Percentiles rank a stretch among this genome's conserved stretches.
Evolutionary conservation across 2,113 vertebrate species (phyloP).

Genomic region (Lagenorhynchus albirostris): DNA sequence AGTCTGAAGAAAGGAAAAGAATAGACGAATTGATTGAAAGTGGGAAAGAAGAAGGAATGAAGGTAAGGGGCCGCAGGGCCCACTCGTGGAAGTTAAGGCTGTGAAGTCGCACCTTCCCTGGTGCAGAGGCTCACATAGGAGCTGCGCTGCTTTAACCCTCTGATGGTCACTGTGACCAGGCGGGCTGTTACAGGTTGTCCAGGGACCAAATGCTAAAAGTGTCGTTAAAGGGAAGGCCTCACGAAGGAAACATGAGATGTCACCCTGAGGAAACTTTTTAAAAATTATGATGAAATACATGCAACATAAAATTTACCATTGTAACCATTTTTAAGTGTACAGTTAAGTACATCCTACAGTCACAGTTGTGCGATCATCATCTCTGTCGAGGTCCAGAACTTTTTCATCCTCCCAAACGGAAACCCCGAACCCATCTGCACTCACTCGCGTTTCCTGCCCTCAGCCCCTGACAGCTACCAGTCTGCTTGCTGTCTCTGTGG

Average conservation of each 20-base stretch:
- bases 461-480: background rate
- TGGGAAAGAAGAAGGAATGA: conserved; percentile 92
- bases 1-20: conserved; percentile 91
- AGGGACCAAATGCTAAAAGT: background rate
- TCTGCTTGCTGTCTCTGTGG: background rate
- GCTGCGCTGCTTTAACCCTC: fast-evolving
- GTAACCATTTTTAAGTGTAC: background rate
- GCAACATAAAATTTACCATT: no score
- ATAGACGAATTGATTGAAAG: conserved; percentile 92
- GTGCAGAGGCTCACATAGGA: fast-evolving
- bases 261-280: background rate
- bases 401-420: background rate
- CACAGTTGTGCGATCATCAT: no score
- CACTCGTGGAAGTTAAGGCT: fast-evolving
- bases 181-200: background rate
- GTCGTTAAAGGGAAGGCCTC: background rate
- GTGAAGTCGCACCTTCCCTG: fast-evolving
- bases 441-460: background rate
- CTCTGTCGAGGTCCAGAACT: background rate
- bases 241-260: background rate
- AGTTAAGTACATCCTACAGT: background rate
- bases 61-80: conserved; percentile 81
- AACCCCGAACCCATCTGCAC: background rate
- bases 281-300: background rate
- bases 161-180: background rate